A percentile compares a stretch with the other conserved stretches of the same genome.
phyloP scores from a whole-genome alignment of 35 echinoderm and acorn worm genomes.

The Eucidaris tribuloides region DNA sequence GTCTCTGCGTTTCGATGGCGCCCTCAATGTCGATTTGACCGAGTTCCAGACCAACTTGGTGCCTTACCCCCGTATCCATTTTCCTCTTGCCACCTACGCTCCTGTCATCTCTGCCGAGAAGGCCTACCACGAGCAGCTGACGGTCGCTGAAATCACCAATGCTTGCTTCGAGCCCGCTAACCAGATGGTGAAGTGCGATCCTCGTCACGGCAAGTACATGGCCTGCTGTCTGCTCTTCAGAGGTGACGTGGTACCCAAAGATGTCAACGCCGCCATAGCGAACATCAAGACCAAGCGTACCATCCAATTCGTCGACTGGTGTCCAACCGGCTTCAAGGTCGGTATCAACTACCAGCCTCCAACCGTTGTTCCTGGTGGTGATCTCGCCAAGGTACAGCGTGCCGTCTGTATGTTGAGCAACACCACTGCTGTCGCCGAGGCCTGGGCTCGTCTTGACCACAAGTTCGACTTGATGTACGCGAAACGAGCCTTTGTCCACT shows the following conservation, averaged over 20 bases:
- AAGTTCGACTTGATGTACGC: too few relatives aligned
- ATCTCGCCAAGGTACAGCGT: conserved; percentile 28
- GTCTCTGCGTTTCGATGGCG: conserved; percentile 71
- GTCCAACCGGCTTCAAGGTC: too few relatives aligned
- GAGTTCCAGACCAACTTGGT: conserved; percentile 91
- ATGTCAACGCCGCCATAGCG: conserved; percentile 52
- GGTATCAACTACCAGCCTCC: too few relatives aligned
- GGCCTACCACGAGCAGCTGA: conserved; percentile 69
- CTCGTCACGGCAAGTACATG: conserved; percentile 68
- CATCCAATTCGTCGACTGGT: too few relatives aligned
- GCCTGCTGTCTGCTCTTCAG: conserved; percentile 46
- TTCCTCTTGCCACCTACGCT: conserved; percentile 64
- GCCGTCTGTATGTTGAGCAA: too few relatives aligned
- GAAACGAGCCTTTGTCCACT: conserved; percentile 65
- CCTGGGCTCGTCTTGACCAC: too few relatives aligned
- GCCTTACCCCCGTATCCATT: conserved; percentile 72
- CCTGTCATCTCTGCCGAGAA: conserved; percentile 75
- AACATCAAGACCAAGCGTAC: conserved; percentile 7
- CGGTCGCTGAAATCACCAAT: conserved; percentile 43
- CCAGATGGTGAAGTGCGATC: conserved; percentile 58
- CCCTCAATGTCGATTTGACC: conserved; percentile 69
- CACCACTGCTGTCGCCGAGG: too few relatives aligned
- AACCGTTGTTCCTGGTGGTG: too few relatives aligned
- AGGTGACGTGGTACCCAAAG: conserved; percentile 62
- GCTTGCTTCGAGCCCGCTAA: conserved; percentile 43